phyloP scores from a whole-genome alignment of 2,888 invertebrate species.

The Crematogaster levior region DNA sequence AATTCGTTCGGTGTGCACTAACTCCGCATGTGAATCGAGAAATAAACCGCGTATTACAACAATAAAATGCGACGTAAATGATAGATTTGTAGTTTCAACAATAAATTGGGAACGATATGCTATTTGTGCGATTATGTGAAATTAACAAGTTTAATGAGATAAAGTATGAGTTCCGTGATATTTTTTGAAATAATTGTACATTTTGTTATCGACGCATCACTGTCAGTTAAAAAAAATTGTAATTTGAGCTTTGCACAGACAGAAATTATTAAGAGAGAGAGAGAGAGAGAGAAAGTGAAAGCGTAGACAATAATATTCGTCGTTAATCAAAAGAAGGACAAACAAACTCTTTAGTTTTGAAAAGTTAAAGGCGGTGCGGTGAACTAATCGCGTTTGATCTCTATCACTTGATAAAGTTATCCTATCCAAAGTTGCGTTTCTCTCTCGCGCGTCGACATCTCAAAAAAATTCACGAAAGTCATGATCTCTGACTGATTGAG shows the following conservation, averaged over 20 bases:
- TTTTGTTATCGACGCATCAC: not conserved
- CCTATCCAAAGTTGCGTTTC: not conserved
- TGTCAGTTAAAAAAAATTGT: not conserved
- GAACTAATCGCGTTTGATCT: not conserved
- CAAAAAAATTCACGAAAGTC: not conserved
- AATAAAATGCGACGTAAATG: not conserved
- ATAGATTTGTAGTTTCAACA: not conserved
- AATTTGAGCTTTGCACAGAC: not conserved
- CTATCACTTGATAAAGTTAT: not conserved
- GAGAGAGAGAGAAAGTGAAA: not conserved
- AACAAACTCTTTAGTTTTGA: conserved; percentile 33
- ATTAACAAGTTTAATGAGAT: not conserved
- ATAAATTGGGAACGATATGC: not conserved
- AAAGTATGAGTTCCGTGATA: not conserved
- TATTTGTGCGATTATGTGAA: not conserved
- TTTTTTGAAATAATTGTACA: not conserved
- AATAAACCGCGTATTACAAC: not conserved
- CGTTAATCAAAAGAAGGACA: conserved; percentile 36
- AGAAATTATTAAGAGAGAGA: not conserved
- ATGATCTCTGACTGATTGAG: not conserved
- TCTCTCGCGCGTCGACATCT: not conserved
- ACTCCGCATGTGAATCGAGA: not conserved
- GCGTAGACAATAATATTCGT: conserved; percentile 58
- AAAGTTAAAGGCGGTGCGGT: not conserved
- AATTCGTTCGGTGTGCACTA: not conserved